Conservation (phyloP, 2,113 vertebrate genomes). For the Perccottus glenii region DNA sequence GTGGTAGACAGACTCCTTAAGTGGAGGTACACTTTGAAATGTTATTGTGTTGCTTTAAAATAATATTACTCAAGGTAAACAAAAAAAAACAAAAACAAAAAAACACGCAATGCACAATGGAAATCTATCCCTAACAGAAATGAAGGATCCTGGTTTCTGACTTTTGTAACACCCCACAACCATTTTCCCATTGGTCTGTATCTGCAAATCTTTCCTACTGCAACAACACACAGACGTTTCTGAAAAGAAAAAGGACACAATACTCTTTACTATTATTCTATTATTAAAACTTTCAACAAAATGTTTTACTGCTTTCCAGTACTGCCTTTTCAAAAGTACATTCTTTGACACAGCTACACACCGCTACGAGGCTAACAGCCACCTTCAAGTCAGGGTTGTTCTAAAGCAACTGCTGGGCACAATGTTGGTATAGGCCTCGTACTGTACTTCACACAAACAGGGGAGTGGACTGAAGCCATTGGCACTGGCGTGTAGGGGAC, state of each 20-base stretch:
- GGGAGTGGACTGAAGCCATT: background rate
- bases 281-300: constrained; percentile 40
- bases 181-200: constrained; percentile 1
- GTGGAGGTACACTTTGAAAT: too few species aligned
- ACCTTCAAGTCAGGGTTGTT: constrained; percentile 3
- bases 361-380: background rate
- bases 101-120: too few species aligned
- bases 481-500: too few species aligned
- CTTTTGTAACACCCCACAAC: background rate
- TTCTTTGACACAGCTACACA: too few species aligned
- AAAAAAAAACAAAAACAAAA: too few species aligned
- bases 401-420: constrained; percentile 4
- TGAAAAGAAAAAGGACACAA: constrained; percentile 43
- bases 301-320: constrained; percentile 10
- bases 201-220: constrained; percentile 9
- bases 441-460: background rate
- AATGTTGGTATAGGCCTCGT: background rate
- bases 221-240: constrained; percentile 33
- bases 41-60: too few species aligned
- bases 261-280: constrained; percentile 24
- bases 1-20: too few species aligned
- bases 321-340: constrained; percentile 12
- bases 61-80: too few species aligned
- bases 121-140: too few species aligned
- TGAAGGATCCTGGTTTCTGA: background rate